Evolutionary conservation across 2,113 vertebrate genomes (phyloP).

Genomic region (Climacteris rufus): DNA sequence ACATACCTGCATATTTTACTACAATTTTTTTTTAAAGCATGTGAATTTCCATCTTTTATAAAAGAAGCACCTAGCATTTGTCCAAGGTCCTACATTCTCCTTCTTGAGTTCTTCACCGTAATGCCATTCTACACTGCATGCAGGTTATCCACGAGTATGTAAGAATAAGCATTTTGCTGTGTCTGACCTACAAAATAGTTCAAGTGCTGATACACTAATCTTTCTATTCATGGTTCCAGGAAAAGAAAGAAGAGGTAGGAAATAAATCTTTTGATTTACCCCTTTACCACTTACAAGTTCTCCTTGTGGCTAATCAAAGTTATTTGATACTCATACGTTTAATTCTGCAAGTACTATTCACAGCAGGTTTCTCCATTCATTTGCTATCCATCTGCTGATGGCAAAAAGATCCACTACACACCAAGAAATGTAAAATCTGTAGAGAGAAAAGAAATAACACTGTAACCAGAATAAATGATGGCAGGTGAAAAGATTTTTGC

Average conservation of each 20-base stretch:
- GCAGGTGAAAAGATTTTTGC: not conserved
- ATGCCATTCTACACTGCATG: not conserved
- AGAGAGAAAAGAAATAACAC: not conserved
- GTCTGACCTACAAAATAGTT: not conserved
- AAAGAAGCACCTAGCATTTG: not conserved
- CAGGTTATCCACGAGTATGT: accelerated
- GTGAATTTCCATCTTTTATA: not conserved
- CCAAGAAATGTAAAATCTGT: not conserved
- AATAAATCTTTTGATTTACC: not conserved
- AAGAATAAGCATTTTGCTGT: not conserved
- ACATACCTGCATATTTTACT: not conserved
- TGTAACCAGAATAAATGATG: not conserved
- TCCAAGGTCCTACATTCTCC: not conserved
- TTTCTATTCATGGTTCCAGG: not conserved
- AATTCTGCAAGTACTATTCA: not conserved
- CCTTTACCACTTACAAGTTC: not conserved
- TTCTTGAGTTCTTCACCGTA: not conserved
- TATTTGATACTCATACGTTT: not conserved
- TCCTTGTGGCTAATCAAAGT: not conserved
- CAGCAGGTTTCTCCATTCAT: accelerated
- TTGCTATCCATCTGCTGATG: not conserved
- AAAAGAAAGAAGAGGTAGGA: not conserved
- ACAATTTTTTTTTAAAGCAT: not conserved
- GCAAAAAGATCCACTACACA: not conserved
- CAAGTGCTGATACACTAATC: not conserved